A percentile compares a stretch with the other conserved stretches of the same genome.
Conservation (phyloP, 2,797 vertebrate species). For the Botia kubotai region DNA sequence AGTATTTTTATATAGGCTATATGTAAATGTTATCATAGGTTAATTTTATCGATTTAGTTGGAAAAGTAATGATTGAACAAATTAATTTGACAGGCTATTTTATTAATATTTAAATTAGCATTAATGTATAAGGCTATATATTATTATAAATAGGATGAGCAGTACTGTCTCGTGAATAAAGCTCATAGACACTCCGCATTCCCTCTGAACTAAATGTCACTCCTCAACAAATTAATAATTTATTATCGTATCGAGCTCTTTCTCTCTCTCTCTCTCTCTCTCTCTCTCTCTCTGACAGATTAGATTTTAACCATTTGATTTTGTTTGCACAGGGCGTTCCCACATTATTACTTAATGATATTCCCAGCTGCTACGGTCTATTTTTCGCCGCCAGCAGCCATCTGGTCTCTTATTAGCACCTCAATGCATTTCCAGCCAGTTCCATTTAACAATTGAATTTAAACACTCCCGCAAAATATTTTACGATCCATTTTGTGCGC, state of each 20-base stretch:
- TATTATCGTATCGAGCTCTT: slow-evolving; percentile 79
- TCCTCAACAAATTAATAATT: slow-evolving; percentile 85
- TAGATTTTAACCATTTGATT: slow-evolving; percentile 83
- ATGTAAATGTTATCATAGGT: too few species aligned
- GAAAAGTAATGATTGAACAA: too few species aligned
- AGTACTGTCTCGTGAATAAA: slow-evolving; percentile 6
- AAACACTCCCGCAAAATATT: slow-evolving; percentile 64
- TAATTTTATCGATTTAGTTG: too few species aligned
- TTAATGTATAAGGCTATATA: neutral
- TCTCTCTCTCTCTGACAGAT: slow-evolving; percentile 71
- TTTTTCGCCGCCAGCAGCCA: slow-evolving; percentile 87
- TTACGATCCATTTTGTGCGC: slow-evolving; percentile 4
- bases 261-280: slow-evolving; percentile 13
- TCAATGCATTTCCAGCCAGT: slow-evolving; percentile 85
- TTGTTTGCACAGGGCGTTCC: slow-evolving; percentile 88
- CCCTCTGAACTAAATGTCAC: slow-evolving; percentile 55
- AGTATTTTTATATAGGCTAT: too few species aligned
- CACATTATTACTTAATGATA: slow-evolving; percentile 89
- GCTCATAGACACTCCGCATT: slow-evolving; percentile 12
- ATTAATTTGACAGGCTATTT: too few species aligned
- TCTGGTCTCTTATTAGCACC: slow-evolving; percentile 90
- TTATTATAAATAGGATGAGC: neutral
- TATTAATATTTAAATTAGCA: too few species aligned
- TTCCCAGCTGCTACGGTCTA: slow-evolving; percentile 89
- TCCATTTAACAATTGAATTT: slow-evolving; percentile 74